Base-by-base conservation (phyloP, 2,888 invertebrate genomes). In the Platerodrilus igneus region DNA sequence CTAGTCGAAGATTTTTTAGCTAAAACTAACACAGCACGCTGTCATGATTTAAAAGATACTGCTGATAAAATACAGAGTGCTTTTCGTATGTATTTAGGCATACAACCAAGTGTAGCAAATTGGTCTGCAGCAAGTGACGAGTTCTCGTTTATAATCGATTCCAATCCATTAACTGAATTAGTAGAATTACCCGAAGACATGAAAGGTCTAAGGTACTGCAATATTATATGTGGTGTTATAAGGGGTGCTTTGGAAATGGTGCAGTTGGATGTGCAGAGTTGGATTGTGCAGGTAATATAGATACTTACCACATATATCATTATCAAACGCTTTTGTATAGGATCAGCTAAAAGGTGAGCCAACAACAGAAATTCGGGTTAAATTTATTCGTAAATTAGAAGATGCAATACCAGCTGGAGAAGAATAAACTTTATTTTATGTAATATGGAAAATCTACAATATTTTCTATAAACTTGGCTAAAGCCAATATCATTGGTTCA, bases 161-260 rank as follows among this genome's bases (percentile, higher is more conserved):
- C 84, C 36, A 99, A 96, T 70, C 97, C 99, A 0, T 72, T 99
- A 35, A 92, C 92, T 2, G 99, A 99, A 68, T 91, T 96, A 75
- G 96, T 97, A 0, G 97, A 97, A 68, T 74, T 96, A 62, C 97
- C 97, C 1, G 83, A 86, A 48, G 81, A 86, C 58, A 78, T 82
- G 56, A 79, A 81, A 45, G 81, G 83, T 47, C 74, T 97, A 9
- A 89, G 90, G 61, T 97, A 96, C 66, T 92, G 92, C 52, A 89
- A 90, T 53, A 77, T 99, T 43, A 77, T 99, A 30, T 90, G 93
- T 44, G 99, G 99, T 0, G 80, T 84, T 17, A 79, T 91, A 37
- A 77, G 95, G 45, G 99, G 99, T 10, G 95, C 97, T 5, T 75
- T 97, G 57, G 97, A 99, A 76, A 99, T 99, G 93, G 95, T 97